Base-by-base conservation (phyloP, 1,140 invertebrate species). In the Nephila pilipes region DNA sequence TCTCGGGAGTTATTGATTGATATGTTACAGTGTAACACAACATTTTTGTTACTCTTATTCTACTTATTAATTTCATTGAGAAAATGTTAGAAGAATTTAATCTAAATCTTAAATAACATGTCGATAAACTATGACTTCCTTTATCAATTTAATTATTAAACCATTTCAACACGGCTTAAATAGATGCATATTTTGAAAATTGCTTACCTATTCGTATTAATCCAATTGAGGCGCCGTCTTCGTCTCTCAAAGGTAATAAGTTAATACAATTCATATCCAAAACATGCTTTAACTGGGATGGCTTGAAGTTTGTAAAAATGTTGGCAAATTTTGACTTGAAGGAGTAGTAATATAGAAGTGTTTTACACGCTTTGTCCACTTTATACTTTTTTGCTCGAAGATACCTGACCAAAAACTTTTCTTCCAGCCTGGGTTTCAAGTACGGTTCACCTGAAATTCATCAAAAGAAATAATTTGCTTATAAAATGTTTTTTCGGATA, bases 341-440 rank as follows among this genome's bases (percentile, higher is more conserved):
- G 22, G n/a, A 32, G 58, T 94, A 94, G 75, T 58, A 94, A 22
- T 94, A 83, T 0, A 55, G 18, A 0, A 94, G 36, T 22, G 75
- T 55, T n/a, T 75, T 63, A 46, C 63, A 87, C 2, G 93, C 90
- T 60, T 93, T 85, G 22, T 63, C 12, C n/a, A 79, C 38, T 20
- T 94, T 80, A n/a, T 36, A 94, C n/a, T 93, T 93, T 38, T 87
- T 60, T 29, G 92, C 90, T n/a, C 92, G 36, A 2, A 94, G 91
- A 18, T 46, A 94, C 18, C 93, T 63, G 0, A 93, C 6, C 29
- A 94, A 63, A 54, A 93, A 94, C 20, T 63, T 75, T 6, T 94
- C 93, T 1, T 94, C 90, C 20, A 83, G 29, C 1, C 29, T n/a
- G 14, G 89, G 75, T 36, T 57, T 22, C 1, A 91, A 36, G 32